These are phyloP conservation scores for Iphiclides podalirius DNA, from an alignment of 2,888 invertebrate genomes.

Conservation along the genomic window DNA sequence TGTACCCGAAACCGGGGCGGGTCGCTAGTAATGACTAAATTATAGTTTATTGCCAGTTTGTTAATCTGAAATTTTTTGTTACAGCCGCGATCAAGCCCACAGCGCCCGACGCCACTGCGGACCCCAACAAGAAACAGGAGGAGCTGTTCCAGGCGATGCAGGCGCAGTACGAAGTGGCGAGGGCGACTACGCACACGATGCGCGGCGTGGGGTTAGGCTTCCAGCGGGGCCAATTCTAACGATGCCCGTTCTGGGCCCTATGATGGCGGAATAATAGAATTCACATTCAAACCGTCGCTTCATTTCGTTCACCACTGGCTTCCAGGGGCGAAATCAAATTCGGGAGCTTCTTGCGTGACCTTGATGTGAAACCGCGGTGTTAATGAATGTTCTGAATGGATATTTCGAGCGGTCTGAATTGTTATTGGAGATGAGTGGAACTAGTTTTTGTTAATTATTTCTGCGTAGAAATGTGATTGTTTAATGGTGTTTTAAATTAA, in stretches of 20 bases:
- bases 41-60: no score
- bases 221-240: constrained; percentile 67
- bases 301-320: no score
- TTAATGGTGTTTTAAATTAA: constrained; percentile 8
- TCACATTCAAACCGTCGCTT: no score
- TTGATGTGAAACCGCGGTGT: no score
- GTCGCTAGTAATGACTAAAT: no score
- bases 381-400: no score
- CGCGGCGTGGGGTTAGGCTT: constrained; percentile 92
- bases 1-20: no score
- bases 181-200: constrained; percentile 97
- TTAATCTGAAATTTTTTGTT: neutral
- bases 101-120: constrained; percentile 59
- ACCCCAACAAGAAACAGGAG: constrained; percentile 85
- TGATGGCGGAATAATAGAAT: no score
- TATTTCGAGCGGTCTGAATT: neutral
- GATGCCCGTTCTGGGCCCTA: no score
- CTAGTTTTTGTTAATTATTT: no score
- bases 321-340: no score
- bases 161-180: constrained; percentile 96
- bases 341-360: no score
- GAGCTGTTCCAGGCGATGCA: constrained; percentile 97
- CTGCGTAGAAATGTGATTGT: constrained; percentile 1
- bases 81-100: constrained; percentile 63
- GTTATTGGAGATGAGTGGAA: neutral